Evolutionary conservation across 2,888 invertebrate species (phyloP).

Genomic region (Cerastis rubricosa): DNA sequence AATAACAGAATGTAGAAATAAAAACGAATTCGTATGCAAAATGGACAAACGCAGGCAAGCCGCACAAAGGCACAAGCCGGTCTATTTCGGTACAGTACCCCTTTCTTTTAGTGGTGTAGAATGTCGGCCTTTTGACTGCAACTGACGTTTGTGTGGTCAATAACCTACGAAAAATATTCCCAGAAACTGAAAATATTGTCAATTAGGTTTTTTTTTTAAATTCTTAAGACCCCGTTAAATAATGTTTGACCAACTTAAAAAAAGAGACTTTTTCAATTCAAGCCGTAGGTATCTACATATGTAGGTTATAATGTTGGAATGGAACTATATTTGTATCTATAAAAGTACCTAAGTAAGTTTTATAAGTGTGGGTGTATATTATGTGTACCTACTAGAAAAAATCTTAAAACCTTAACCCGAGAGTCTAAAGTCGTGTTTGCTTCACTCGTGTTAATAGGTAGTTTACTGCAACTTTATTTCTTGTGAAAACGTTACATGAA

Average conservation of each 20-base stretch:
- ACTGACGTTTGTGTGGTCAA: constrained; percentile 24
- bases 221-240: neutral
- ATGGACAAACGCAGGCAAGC: constrained; percentile 10
- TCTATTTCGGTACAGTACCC: constrained; percentile 21
- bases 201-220: neutral
- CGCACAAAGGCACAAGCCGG: constrained; percentile 14
- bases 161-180: neutral
- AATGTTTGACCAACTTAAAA: neutral
- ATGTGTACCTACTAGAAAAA: neutral
- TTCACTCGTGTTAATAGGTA: constrained; percentile 8
- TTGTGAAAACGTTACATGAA: constrained; percentile 21
- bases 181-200: neutral
- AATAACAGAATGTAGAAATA: constrained; percentile 21
- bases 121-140: constrained; percentile 1
- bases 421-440: neutral
- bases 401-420: neutral
- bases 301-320: neutral
- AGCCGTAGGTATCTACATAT: neutral
- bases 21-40: constrained; percentile 10
- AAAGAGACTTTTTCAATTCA: neutral
- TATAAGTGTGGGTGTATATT: neutral
- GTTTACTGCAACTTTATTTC: constrained; percentile 7
- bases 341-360: neutral
- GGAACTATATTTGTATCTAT: neutral
- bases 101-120: constrained; percentile 1